These are phyloP conservation scores for Notamacropus eugenii DNA, from an alignment of 2,797 vertebrate genomes.

Conservation along the genomic window DNA sequence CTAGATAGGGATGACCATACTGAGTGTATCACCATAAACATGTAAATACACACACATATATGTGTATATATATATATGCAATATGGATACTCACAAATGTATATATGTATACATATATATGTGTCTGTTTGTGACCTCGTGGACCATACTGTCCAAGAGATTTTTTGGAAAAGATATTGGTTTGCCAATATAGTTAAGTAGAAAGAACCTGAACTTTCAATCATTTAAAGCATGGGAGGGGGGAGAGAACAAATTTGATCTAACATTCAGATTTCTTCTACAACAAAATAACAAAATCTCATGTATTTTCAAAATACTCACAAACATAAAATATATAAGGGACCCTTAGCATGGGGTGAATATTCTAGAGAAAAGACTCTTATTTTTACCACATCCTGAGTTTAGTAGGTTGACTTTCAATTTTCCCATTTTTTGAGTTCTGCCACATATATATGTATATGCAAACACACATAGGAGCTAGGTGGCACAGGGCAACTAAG, in stretches of 20 bases:
- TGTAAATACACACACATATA: not conserved
- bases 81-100: not conserved
- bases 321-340: slow-evolving; percentile 51
- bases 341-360: not conserved
- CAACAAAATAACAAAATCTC: slow-evolving; percentile 40
- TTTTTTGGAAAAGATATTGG: not conserved
- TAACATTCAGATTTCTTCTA: slow-evolving; percentile 52
- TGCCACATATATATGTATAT: not conserved
- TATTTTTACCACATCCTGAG: not conserved
- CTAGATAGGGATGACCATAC: not conserved
- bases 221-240: slow-evolving; percentile 33
- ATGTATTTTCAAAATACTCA: slow-evolving; percentile 29
- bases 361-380: slow-evolving; percentile 54
- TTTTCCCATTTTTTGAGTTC: slow-evolving; percentile 50
- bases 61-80: too few species aligned
- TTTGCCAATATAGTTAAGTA: not conserved
- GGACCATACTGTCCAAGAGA: not conserved
- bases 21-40: not conserved
- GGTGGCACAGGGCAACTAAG: not conserved
- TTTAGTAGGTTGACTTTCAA: slow-evolving; percentile 38
- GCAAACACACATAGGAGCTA: not conserved
- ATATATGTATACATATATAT: not conserved
- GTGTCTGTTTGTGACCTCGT: not conserved
- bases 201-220: slow-evolving; percentile 27
- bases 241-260: slow-evolving; percentile 47